Base-by-base conservation (phyloP, 92 coral and sea anemone species). In the Epizoanthus rinbou region DNA sequence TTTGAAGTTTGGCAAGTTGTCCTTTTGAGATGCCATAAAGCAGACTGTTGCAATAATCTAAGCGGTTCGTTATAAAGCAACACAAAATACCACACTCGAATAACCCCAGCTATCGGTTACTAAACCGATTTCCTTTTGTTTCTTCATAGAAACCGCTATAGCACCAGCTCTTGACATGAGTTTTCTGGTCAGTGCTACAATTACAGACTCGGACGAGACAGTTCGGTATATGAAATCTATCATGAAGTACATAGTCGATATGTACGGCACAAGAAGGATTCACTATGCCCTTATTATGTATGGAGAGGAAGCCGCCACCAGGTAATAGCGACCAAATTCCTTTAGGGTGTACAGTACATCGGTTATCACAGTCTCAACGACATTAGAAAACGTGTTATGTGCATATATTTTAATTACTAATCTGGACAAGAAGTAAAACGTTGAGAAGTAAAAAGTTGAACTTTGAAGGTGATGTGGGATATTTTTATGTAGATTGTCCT, bases 141-240 rank as follows among this genome's bases (percentile, higher is more conserved):
- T 18, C 47, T 15, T 31, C 8, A 60, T 69, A 78, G 82, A 78
- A 60, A 19, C 71, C 43, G 82, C 82, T 41, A 78, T 78, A 39
- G 82, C 82, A 41, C 87, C 85, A 54, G 56, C 47, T 43, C 64
- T 84, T 54, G 87, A 87, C 50, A 82, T 87, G 87, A 83, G 85
- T 82, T 87, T 87, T 62, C 86, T 85, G 1, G 76, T 87, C 58
- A 81, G 90, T 65, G 66, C 90, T 37, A 81, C 80, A 33, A 86
- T 67, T 60, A 14, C 83, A 41, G 69, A 86, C 59, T 68, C 85
- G 6, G 14, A 66, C 37, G 62, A 74, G 17, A 87, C 81, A 25
- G 66, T 87, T 37, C 64, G 75, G 13, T 64, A 64, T 21, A 66
- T 75, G 74, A 87, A 82, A 52, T 53, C 74, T 6, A 57, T 87